These are phyloP conservation scores for Psilanteris sp. DNA, from an alignment of 1,140 invertebrate genomes.

Conservation along the genomic window DNA sequence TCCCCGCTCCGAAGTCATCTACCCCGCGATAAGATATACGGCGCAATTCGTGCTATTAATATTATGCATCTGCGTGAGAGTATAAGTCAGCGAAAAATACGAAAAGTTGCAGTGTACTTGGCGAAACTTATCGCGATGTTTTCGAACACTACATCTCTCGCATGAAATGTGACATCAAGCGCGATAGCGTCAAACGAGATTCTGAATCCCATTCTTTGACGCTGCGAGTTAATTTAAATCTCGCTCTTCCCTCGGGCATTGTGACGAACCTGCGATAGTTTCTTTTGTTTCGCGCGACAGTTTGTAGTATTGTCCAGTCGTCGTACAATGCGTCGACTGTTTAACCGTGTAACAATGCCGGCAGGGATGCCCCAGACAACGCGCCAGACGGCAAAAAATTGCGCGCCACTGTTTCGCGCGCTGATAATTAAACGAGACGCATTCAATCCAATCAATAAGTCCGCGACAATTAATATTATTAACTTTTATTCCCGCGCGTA, in stretches of 20 bases:
- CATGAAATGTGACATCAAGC: constrained; percentile 49
- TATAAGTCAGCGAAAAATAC: no score
- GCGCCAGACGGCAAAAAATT: constrained; percentile 50
- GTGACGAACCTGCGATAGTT: constrained; percentile 63
- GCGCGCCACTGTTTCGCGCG: constrained; percentile 14
- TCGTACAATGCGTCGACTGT: constrained; percentile 52
- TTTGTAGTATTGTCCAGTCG: constrained; percentile 58
- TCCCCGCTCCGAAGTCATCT: no score
- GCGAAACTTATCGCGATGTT: constrained; percentile 39
- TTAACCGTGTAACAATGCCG: constrained; percentile 57
- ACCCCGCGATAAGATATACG: no score
- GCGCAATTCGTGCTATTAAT: no score
- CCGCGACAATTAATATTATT: constrained; percentile 44
- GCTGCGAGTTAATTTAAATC: constrained; percentile 65
- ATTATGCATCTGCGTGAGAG: no score
- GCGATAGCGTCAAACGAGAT: constrained; percentile 55
- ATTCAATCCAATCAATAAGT: constrained; percentile 37
- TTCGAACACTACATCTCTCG: constrained; percentile 43
- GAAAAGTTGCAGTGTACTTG: constrained; percentile 16
- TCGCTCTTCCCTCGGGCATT: constrained; percentile 55
- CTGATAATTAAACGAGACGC: constrained; percentile 47
- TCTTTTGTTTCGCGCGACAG: constrained; percentile 63
- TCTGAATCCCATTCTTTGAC: constrained; percentile 51
- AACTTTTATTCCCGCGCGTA: constrained; percentile 14
- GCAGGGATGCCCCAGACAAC: constrained; percentile 37